Percentiles rank a stretch among this genome's conserved stretches.
Conservation (phyloP, 1,140 invertebrate species). For the Pectinophora gossypiella region DNA sequence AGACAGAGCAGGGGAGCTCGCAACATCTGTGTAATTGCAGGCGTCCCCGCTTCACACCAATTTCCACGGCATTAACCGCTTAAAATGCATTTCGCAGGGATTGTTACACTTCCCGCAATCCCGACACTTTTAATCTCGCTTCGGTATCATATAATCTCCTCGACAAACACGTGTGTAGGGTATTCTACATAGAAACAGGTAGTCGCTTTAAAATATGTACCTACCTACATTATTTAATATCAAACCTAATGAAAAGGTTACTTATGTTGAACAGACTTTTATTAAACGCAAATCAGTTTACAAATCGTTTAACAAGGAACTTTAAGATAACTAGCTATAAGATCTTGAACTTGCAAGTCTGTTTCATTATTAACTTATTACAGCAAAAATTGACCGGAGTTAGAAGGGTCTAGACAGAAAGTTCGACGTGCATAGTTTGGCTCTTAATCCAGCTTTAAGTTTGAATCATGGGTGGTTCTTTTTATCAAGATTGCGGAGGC, state of each 20-base stretch:
- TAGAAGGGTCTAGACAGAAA: conserved; percentile 31
- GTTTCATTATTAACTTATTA: not conserved
- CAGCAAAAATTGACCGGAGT: conserved; percentile 22
- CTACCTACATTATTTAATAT: no score
- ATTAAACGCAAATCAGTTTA: no score
- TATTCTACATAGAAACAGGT: no score
- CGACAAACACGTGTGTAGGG: not conserved
- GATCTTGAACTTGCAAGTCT: not conserved
- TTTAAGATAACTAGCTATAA: not conserved
- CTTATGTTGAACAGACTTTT: no score
- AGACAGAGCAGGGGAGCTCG: conserved; percentile 11
- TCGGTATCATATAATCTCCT: not conserved
- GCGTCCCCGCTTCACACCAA: conserved; percentile 47
- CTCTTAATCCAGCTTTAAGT: conserved; percentile 58
- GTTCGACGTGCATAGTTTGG: conserved; percentile 50
- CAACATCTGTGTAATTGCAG: conserved; percentile 64
- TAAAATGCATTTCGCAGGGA: conserved; percentile 57
- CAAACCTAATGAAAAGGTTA: no score
- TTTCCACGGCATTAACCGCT: conserved; percentile 61
- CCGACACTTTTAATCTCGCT: conserved; percentile 37
- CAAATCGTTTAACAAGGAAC: no score
- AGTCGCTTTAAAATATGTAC: no score
- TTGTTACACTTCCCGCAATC: conserved; percentile 51
- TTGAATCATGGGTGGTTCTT: conserved; percentile 69
- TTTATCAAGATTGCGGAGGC: conserved; percentile 67